Percentiles rank a stretch among this genome's conserved stretches.
These are phyloP conservation scores for Bostrychus sinensis DNA, from an alignment of 2,113 vertebrate species.

Conservation along the genomic window DNA sequence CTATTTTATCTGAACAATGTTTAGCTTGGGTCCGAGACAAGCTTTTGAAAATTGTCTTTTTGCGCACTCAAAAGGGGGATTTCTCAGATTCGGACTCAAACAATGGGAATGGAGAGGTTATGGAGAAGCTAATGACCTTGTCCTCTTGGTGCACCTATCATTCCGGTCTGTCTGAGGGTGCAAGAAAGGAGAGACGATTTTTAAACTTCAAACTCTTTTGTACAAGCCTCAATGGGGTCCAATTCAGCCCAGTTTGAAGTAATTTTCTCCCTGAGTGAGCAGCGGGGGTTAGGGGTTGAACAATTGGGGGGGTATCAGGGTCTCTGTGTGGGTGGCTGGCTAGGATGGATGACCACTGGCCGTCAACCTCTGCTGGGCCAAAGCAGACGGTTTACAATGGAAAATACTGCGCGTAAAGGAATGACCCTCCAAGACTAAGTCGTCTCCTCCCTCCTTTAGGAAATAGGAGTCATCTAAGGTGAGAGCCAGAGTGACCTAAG, in stretches of 20 bases:
- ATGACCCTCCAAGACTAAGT: slow-evolving; percentile 58
- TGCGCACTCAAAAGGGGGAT: slow-evolving; percentile 63
- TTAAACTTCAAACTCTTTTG: slow-evolving; percentile 70
- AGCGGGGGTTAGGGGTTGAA: slow-evolving; percentile 54
- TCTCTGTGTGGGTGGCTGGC: slow-evolving; percentile 53
- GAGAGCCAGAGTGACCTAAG: slow-evolving; percentile 52
- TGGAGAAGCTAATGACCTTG: slow-evolving; percentile 73
- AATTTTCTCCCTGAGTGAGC: slow-evolving; percentile 71
- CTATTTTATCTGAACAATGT: slow-evolving; percentile 66
- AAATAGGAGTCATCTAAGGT: slow-evolving; percentile 31
- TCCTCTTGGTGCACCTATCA: slow-evolving; percentile 57
- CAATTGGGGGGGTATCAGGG: slow-evolving; percentile 41
- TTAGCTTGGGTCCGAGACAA: slow-evolving; percentile 57
- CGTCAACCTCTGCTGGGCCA: slow-evolving; percentile 57
- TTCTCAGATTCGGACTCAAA: slow-evolving; percentile 67
- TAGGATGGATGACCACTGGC: slow-evolving; percentile 64
- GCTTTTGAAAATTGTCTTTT: slow-evolving; percentile 71
- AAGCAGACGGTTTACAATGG: slow-evolving; percentile 55
- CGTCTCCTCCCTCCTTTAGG: slow-evolving; percentile 37
- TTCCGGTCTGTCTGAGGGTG: slow-evolving; percentile 27
- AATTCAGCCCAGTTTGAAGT: slow-evolving; percentile 51
- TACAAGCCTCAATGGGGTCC: slow-evolving; percentile 68
- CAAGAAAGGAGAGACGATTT: slow-evolving; percentile 64
- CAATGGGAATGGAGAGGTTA: slow-evolving; percentile 69
- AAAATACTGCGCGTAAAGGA: slow-evolving; percentile 74